phyloP scores from a whole-genome alignment of 35 echinoderm and acorn worm species.

The Apostichopus japonicus region DNA sequence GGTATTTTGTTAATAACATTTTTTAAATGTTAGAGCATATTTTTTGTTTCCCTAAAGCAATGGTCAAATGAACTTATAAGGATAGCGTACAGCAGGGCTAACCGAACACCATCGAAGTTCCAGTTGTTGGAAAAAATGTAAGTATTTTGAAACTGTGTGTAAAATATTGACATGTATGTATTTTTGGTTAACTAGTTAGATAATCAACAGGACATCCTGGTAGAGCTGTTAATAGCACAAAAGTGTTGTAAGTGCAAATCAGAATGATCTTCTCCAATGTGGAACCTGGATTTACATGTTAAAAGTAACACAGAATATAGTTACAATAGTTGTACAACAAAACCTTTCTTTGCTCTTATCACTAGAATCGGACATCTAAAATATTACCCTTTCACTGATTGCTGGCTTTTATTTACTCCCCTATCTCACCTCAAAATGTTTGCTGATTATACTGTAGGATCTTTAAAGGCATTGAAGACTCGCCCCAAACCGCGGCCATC shows the following conservation, averaged over 20 bases:
- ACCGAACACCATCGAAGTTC: constrained; percentile 41
- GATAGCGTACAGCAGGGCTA: constrained; percentile 43
- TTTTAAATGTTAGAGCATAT: background rate
- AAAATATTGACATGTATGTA: background rate
- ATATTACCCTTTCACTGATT: too few relatives aligned
- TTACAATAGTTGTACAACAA: too few relatives aligned
- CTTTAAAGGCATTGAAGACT: too few relatives aligned
- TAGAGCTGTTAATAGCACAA: background rate
- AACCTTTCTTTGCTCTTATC: too few relatives aligned
- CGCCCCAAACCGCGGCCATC: too few relatives aligned
- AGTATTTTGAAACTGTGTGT: background rate
- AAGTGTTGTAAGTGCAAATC: background rate
- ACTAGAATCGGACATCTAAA: too few relatives aligned
- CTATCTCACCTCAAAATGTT: too few relatives aligned
- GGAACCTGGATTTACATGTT: too few relatives aligned
- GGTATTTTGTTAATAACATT: too few relatives aligned
- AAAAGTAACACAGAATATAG: too few relatives aligned
- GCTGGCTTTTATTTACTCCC: too few relatives aligned
- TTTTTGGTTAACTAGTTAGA: background rate
- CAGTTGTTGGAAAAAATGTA: constrained; percentile 55
- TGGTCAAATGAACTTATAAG: constrained; percentile 46
- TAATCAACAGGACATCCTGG: background rate
- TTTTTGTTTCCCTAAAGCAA: constrained; percentile 27
- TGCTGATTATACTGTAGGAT: too few relatives aligned
- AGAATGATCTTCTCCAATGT: background rate